Evolutionary conservation across 2,797 vertebrate species (phyloP).

Genomic region (Podarcis siculus): DNA sequence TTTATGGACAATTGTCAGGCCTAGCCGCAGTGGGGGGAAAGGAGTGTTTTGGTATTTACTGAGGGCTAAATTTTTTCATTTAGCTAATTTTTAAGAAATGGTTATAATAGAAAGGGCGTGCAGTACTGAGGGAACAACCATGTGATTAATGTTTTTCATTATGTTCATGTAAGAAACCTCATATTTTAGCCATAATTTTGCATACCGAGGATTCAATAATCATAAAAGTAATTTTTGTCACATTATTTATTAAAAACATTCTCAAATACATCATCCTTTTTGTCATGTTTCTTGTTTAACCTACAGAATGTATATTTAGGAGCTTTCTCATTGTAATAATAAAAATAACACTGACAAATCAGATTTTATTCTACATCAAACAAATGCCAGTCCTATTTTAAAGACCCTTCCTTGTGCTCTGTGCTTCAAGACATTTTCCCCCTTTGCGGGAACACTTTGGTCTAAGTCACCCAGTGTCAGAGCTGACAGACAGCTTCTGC

Average conservation of each 20-base stretch:
- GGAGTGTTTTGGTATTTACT: conserved; percentile 77
- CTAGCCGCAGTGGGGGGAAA: conserved; percentile 73
- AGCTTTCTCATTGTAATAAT: conserved; percentile 1
- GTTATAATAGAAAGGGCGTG: conserved; percentile 77
- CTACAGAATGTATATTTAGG: neutral
- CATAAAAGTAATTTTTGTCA: conserved; percentile 88
- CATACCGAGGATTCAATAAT: conserved; percentile 87
- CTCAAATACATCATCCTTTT: conserved; percentile 81
- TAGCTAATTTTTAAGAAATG: conserved; percentile 77
- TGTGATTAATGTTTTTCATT: conserved; percentile 86
- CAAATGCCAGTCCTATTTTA: neutral
- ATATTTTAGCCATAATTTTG: conserved; percentile 90
- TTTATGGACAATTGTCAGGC: conserved; percentile 76
- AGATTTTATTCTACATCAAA: neutral
- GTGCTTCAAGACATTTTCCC: neutral
- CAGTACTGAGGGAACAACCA: conserved; percentile 82
- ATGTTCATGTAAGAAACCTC: conserved; percentile 87
- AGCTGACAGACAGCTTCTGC: neutral
- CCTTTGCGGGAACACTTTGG: neutral
- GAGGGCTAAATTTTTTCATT: conserved; percentile 79
- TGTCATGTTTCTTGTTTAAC: conserved; percentile 69
- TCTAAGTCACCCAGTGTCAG: neutral
- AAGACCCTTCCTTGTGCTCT: neutral
- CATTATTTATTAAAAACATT: conserved; percentile 91
- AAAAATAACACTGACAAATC: neutral